These are phyloP conservation scores for Sapajus apella DNA, from an alignment of 2,113 vertebrate species.

Conservation along the genomic window DNA sequence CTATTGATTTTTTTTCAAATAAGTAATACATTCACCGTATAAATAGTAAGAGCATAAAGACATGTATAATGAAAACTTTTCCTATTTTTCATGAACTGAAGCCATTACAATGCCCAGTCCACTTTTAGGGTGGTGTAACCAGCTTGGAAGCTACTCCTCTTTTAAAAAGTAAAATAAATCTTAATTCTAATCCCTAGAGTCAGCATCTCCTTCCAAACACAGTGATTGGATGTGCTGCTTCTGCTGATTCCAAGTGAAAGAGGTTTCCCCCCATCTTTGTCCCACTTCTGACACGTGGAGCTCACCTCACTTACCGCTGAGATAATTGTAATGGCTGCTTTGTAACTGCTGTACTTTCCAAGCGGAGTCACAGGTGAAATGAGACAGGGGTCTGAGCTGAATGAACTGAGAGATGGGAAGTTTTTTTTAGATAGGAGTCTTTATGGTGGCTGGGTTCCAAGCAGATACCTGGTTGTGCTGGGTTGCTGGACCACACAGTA, in stretches of 20 bases:
- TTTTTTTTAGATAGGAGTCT: not conserved
- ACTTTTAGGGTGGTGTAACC: not conserved
- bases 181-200: not conserved
- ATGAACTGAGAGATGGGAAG: not conserved
- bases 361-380: not conserved
- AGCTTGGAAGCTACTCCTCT: too few relatives aligned
- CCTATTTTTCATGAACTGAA: not conserved
- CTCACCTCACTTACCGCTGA: not conserved
- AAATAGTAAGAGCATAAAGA: not conserved
- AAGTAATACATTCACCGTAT: not conserved
- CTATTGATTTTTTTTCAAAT: not conserved
- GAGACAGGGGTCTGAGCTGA: not conserved
- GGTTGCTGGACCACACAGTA: rapidly evolving
- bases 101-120: rapidly evolving
- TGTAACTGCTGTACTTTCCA: not conserved
- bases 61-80: not conserved
- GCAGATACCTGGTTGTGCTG: not conserved
- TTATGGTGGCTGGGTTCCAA: not conserved
- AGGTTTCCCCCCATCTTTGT: too few relatives aligned
- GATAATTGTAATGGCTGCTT: not conserved
- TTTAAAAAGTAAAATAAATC: not conserved
- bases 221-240: rapidly evolving
- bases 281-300: not conserved
- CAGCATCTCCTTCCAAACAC: not conserved
- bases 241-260: rapidly evolving